phyloP scores from a whole-genome alignment of 2,888 invertebrate species.

The Drosophila testacea region DNA sequence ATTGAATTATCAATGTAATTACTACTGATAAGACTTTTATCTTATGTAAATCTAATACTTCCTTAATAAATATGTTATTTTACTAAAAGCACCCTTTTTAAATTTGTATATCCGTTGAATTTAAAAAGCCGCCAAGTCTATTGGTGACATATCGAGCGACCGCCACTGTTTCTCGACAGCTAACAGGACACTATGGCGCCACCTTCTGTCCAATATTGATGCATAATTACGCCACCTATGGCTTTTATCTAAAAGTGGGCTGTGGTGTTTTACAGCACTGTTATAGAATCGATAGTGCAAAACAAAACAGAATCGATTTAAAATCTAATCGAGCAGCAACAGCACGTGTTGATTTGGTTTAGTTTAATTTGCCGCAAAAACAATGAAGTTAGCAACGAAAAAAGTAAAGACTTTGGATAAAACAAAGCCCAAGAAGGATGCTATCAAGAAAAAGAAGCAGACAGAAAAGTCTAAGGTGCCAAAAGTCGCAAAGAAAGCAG shows the following conservation, averaged over 20 bases:
- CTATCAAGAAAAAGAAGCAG: slow-evolving; percentile 39
- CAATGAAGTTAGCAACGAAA: slow-evolving; percentile 67
- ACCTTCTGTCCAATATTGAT: background rate
- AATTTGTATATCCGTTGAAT: no score
- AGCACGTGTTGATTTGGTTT: slow-evolving; percentile 44
- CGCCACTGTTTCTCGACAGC: slow-evolving; percentile 24
- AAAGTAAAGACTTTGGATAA: slow-evolving; percentile 53
- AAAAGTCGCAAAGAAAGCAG: slow-evolving; percentile 22
- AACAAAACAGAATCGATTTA: no score
- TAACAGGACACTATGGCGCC: background rate
- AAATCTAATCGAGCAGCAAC: no score
- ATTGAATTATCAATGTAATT: background rate
- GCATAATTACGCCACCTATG: background rate
- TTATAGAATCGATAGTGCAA: no score
- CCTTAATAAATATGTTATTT: no score
- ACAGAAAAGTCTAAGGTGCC: slow-evolving; percentile 9
- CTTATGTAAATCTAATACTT: no score
- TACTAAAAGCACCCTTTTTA: no score
- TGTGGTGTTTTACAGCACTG: no score
- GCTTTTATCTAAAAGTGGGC: no score
- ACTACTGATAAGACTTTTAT: no score
- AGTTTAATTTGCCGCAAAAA: background rate
- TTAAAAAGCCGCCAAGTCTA: background rate
- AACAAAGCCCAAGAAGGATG: slow-evolving; percentile 37
- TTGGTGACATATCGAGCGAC: slow-evolving; percentile 17